These are phyloP conservation scores for Leontocebus nigricollis DNA, from an alignment of 2,797 vertebrate genomes.

Conservation along the genomic window DNA sequence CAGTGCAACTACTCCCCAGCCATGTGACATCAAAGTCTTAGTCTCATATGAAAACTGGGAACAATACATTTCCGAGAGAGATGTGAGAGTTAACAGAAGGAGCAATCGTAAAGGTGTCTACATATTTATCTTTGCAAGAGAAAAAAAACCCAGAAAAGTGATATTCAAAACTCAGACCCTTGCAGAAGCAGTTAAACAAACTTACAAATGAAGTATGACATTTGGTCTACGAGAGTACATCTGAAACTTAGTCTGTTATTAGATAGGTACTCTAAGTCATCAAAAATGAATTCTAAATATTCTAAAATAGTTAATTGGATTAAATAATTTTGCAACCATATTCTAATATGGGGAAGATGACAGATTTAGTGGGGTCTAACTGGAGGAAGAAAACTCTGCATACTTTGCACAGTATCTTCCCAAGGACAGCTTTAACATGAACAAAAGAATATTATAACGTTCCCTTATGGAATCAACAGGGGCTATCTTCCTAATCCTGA, in stretches of 20 bases:
- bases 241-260: not conserved
- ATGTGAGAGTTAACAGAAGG: not conserved
- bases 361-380: not conserved
- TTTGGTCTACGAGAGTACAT: not conserved
- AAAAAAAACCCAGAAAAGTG: not conserved
- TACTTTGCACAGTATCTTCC: not conserved
- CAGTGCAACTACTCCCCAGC: not conserved
- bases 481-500: not conserved
- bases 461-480: not conserved
- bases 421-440: not conserved
- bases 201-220: not conserved
- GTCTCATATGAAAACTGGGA: not conserved
- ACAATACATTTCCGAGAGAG: not conserved
- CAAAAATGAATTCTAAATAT: not conserved
- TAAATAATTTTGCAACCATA: not conserved
- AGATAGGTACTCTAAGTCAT: not conserved
- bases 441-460: not conserved
- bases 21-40: not conserved
- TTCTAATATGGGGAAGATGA: not conserved
- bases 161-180: not conserved
- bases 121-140: not conserved
- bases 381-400: not conserved
- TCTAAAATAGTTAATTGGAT: not conserved
- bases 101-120: not conserved
- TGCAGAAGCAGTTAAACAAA: not conserved